Evolutionary conservation across 2,797 vertebrate species (phyloP).

Genomic region (Argentina silus): DNA sequence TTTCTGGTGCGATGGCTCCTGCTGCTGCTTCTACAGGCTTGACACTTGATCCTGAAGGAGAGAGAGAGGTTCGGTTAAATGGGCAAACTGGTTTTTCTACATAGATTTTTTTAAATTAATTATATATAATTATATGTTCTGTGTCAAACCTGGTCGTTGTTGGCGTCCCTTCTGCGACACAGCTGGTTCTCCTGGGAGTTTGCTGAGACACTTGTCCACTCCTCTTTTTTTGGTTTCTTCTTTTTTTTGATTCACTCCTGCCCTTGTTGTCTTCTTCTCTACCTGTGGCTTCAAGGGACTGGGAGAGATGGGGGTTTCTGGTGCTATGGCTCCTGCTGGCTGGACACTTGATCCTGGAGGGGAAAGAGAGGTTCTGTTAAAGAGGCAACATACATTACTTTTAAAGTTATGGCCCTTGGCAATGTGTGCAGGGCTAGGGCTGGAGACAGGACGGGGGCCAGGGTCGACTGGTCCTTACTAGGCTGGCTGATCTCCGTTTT

Average conservation of each 20-base stretch:
- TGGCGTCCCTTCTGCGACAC: slow-evolving; percentile 12
- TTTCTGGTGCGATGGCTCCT: too few relatives aligned
- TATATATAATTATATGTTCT: too few relatives aligned
- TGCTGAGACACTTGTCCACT: slow-evolving; percentile 57
- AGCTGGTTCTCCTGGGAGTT: slow-evolving; percentile 42
- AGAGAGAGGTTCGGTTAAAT: too few relatives aligned
- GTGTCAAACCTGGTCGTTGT: not conserved
- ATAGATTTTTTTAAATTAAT: too few relatives aligned
- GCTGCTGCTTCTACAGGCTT: too few relatives aligned
- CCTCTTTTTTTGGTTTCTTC: slow-evolving; percentile 17
- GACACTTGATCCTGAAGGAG: too few relatives aligned
- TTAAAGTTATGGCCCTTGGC: too few relatives aligned
- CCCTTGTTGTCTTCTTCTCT: slow-evolving; percentile 42
- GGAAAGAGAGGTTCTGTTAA: slow-evolving; percentile 18
- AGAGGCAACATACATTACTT: too few relatives aligned
- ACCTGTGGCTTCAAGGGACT: slow-evolving; percentile 40
- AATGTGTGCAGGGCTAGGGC: slow-evolving; percentile 39
- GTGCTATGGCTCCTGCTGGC: slow-evolving; percentile 41
- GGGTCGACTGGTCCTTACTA: slow-evolving; percentile 82
- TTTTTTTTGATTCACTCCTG: not conserved
- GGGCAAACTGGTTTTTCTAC: too few relatives aligned
- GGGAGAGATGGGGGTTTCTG: slow-evolving; percentile 40
- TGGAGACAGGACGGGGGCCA: slow-evolving; percentile 44
- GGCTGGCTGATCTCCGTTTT: slow-evolving; percentile 78
- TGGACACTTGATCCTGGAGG: slow-evolving; percentile 72